These are phyloP conservation scores for Lepidurus arcticus DNA, from an alignment of 1,140 invertebrate genomes.

Conservation along the genomic window DNA sequence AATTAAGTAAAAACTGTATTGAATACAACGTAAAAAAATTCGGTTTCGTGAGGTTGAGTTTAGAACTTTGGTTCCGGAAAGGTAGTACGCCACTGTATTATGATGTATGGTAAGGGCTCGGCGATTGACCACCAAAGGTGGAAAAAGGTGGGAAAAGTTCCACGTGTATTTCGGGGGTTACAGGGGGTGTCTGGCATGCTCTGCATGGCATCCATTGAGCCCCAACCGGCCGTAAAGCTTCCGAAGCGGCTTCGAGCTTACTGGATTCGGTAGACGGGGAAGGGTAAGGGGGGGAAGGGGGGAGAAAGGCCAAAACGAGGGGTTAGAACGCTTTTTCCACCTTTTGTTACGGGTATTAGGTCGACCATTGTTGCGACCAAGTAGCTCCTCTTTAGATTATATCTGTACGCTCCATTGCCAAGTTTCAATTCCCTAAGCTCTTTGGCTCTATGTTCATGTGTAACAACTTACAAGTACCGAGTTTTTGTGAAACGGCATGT, in stretches of 20 bases:
- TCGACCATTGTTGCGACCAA: slow-evolving; percentile 9
- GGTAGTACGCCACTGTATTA: background rate
- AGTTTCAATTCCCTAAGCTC: background rate
- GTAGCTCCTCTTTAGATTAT: slow-evolving; percentile 5
- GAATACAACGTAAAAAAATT: too few relatives aligned
- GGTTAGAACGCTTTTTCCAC: slow-evolving; percentile 13
- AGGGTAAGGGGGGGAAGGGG: background rate
- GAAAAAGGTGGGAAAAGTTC: slow-evolving; percentile 15
- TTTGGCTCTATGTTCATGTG: background rate
- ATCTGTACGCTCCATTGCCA: background rate
- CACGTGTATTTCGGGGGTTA: slow-evolving; percentile 5
- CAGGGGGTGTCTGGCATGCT: background rate
- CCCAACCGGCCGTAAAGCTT: slow-evolving; percentile 4
- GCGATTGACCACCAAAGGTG: slow-evolving; percentile 15
- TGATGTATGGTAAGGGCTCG: background rate
- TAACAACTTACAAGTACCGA: background rate
- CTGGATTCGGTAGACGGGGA: background rate
- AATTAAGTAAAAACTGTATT: too few relatives aligned
- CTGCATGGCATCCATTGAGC: slow-evolving; percentile 9
- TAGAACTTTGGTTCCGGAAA: too few relatives aligned
- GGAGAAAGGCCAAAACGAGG: background rate
- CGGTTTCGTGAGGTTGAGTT: too few relatives aligned
- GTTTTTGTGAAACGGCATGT: background rate
- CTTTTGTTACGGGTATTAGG: slow-evolving; percentile 19
- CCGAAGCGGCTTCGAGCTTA: slow-evolving; percentile 1